Conservation (phyloP, 2,888 invertebrate genomes). For the Prenolepis imparis region DNA sequence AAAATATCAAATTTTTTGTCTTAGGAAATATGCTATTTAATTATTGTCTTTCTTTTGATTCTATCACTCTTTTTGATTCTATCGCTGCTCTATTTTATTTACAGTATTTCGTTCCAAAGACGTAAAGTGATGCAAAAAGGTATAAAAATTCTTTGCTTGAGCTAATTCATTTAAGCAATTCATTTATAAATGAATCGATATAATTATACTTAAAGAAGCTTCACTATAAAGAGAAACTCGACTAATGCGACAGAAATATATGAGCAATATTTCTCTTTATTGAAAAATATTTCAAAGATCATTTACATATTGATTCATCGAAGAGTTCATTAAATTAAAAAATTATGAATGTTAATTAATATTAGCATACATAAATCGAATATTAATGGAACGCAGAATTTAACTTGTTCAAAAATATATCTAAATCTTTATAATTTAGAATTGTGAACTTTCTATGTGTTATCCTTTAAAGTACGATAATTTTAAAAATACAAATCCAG, state of each 20-base stretch:
- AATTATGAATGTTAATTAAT: not conserved
- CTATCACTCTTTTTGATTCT: no score
- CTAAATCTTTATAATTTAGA: not conserved
- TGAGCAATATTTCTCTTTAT: not conserved
- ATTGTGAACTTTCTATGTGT: not conserved
- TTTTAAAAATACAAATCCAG: not conserved
- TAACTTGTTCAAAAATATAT: not conserved
- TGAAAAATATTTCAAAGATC: not conserved
- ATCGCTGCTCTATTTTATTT: not conserved
- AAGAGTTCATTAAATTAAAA: not conserved
- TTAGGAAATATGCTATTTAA: no score
- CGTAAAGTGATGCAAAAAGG: conserved; percentile 6
- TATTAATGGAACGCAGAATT: not conserved
- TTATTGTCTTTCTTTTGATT: not conserved
- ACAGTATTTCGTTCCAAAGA: conserved; percentile 1
- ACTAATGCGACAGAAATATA: not conserved
- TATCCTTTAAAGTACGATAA: no score
- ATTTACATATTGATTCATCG: conserved; percentile 16
- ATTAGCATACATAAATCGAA: no score
- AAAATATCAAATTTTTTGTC: not conserved
- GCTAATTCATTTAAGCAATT: no score
- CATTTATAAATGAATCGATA: conserved; percentile 13
- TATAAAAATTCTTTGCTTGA: not conserved
- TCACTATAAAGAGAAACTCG: not conserved
- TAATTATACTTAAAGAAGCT: conserved; percentile 19